Base-by-base conservation (phyloP, 1,140 invertebrate genomes). In the Trinorchestia longiramus region DNA sequence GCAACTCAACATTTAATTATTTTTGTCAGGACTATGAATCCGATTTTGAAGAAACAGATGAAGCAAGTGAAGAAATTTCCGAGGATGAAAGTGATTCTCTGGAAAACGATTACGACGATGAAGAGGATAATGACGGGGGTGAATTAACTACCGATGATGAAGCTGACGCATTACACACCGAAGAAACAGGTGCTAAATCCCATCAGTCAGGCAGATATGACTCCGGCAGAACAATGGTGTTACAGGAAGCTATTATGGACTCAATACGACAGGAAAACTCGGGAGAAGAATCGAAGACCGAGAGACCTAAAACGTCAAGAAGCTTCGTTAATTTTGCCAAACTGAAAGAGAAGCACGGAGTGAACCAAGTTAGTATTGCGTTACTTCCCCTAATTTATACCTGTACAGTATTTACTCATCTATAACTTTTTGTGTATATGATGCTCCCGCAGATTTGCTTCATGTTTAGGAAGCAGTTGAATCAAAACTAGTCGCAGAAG, bases 281-380 rank as follows among this genome's bases (percentile, higher is more conserved):
- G 11, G 43, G 47, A 4, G 92, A 40, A n/a, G 17, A 3, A n/a
- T 44, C 92, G 4, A 40, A 44, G 43, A 15, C 92, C 43, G 36
- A 42, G 41, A 44, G 92, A n/a, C 92, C 92, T 6, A 94, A 94
- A 45, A 94, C 92, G 40, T 94, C 92, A 44, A 94, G 40, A 47
- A 94, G 92, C 44, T 94, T 94, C 40, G 92, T 94, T 4, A 94
- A 94, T 47, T 94, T 94, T 45, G 92, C 92, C 4, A 94, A 94
- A 94, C 44, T 94, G 40, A 94, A 94, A 47, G 92, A 94, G 44
- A 94, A 94, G 44, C 92, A 94, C 92, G 92, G 43, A 45, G 92
- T 94, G 15, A 94, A 94, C 41, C 92, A 94, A 44, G 92, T 94
- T 45, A 47, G 44, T 94, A 90, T 42, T 4, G 62, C 36, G 15